Evolutionary conservation across 2,797 vertebrate genomes (phyloP).

Genomic region (Morelia viridis): DNA sequence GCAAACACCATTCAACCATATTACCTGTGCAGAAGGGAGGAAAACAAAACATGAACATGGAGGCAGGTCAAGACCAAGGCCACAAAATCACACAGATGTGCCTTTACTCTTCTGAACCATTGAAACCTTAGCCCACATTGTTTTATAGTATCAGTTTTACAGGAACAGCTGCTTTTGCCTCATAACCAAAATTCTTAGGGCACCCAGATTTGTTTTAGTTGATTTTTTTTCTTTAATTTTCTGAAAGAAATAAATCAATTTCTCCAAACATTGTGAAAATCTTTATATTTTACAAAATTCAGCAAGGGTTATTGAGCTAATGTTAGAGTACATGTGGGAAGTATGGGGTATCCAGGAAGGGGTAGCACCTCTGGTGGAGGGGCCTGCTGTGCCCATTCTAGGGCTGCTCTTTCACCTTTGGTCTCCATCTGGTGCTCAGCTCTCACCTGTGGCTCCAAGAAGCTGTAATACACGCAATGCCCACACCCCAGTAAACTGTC

Average conservation of each 20-base stretch:
- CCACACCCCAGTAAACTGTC: no score
- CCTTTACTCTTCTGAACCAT: not conserved
- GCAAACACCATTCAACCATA: constrained; percentile 96
- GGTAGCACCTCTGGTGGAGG: no score
- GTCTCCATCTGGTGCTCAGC: no score
- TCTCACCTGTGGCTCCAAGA: no score
- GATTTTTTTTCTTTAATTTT: not conserved
- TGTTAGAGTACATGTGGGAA: not conserved
- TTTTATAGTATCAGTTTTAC: not conserved
- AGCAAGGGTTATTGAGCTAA: not conserved
- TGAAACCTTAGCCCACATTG: not conserved
- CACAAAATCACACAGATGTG: not conserved
- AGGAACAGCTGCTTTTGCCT: not conserved
- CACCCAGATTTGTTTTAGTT: not conserved
- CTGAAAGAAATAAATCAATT: not conserved
- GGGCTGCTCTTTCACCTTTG: no score
- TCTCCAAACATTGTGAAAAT: not conserved
- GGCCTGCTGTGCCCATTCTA: no score
- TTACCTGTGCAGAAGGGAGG: constrained; percentile 80
- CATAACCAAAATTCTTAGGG: not conserved
- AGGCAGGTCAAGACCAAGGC: not conserved
- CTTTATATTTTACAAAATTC: not conserved
- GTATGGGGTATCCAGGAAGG: no score
- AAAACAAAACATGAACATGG: constrained; percentile 1
- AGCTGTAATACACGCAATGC: no score